These are phyloP conservation scores for Chloroclystis v-ata DNA, from an alignment of 2,888 invertebrate species.

Conservation along the genomic window DNA sequence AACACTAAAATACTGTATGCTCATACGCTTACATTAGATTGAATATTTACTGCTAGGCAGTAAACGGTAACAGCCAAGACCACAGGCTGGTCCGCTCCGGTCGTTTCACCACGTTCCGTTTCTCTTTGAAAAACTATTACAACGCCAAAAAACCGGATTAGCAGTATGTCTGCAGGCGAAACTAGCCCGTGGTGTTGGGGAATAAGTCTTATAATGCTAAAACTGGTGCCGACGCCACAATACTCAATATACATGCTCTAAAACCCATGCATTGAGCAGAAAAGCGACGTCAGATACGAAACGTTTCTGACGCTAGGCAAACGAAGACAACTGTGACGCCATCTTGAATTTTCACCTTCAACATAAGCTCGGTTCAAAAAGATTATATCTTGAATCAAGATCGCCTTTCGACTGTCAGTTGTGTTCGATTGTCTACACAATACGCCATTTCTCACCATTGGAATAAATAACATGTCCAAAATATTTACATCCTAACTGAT, in stretches of 20 bases:
- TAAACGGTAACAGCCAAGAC: conserved; percentile 54
- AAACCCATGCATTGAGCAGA: neutral
- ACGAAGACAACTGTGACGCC: conserved; percentile 4
- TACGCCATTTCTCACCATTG: conserved; percentile 18
- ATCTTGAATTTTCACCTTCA: neutral
- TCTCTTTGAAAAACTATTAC: conserved; percentile 4
- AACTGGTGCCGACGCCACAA: conserved; percentile 12
- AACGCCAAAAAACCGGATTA: conserved; percentile 1
- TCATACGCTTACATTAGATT: conserved; percentile 55
- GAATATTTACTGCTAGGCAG: conserved; percentile 64
- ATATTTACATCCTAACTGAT: conserved; percentile 71
- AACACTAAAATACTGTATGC: conserved; percentile 73
- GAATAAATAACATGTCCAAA: conserved; percentile 65
- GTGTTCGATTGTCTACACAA: conserved; percentile 3
- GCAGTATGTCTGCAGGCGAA: neutral
- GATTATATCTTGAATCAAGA: too few species aligned
- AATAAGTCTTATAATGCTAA: conserved; percentile 8
- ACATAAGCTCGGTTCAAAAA: too few species aligned
- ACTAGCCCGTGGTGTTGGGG: conserved; percentile 1
- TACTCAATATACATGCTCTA: too few species aligned
- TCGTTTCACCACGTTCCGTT: neutral
- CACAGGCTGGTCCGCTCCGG: neutral
- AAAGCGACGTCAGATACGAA: conserved; percentile 10
- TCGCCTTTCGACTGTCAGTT: too few species aligned
- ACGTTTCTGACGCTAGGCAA: conserved; percentile 4